phyloP scores from a whole-genome alignment of 2,888 invertebrate genomes.

The Hypercompe scribonia region DNA sequence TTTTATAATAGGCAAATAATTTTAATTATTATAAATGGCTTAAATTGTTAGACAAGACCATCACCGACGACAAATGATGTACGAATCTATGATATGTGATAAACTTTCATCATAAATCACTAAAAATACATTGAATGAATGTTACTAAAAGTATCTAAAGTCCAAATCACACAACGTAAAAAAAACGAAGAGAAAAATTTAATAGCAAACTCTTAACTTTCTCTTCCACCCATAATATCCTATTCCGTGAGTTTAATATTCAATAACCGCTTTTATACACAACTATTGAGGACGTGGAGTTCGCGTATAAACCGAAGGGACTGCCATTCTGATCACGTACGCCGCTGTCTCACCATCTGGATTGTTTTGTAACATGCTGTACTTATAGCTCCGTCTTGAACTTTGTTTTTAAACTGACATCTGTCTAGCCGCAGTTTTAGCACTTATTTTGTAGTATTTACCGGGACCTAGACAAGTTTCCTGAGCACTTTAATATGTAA shows the following conservation, averaged over 20 bases:
- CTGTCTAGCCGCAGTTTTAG: slow-evolving; percentile 61
- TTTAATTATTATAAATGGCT: not conserved
- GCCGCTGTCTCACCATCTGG: slow-evolving; percentile 79
- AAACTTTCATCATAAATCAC: not conserved
- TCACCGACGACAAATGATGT: not conserved
- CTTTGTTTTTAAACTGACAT: slow-evolving; percentile 77
- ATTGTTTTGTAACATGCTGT: slow-evolving; percentile 79
- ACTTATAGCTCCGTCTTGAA: slow-evolving; percentile 61
- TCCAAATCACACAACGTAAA: slow-evolving; percentile 29
- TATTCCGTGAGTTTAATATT: slow-evolving; percentile 72
- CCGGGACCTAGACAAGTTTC: slow-evolving; percentile 42
- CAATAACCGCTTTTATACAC: slow-evolving; percentile 70
- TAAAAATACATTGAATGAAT: not conserved
- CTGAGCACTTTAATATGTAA: slow-evolving; percentile 32
- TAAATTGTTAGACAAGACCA: not conserved
- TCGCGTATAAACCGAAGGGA: slow-evolving; percentile 26
- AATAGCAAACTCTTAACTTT: slow-evolving; percentile 57
- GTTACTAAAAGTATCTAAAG: slow-evolving; percentile 1
- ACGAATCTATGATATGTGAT: not conserved
- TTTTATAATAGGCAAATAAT: no score
- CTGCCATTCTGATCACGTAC: slow-evolving; percentile 74
- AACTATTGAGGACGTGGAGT: slow-evolving; percentile 58
- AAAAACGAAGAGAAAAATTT: slow-evolving; percentile 34
- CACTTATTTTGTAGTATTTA: slow-evolving; percentile 63
- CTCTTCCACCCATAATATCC: slow-evolving; percentile 57